Percentiles rank a stretch among this genome's conserved stretches.
These are phyloP conservation scores for Scaptodrosophila lebanonensis DNA, from an alignment of 1,140 invertebrate species.

Conservation along the genomic window DNA sequence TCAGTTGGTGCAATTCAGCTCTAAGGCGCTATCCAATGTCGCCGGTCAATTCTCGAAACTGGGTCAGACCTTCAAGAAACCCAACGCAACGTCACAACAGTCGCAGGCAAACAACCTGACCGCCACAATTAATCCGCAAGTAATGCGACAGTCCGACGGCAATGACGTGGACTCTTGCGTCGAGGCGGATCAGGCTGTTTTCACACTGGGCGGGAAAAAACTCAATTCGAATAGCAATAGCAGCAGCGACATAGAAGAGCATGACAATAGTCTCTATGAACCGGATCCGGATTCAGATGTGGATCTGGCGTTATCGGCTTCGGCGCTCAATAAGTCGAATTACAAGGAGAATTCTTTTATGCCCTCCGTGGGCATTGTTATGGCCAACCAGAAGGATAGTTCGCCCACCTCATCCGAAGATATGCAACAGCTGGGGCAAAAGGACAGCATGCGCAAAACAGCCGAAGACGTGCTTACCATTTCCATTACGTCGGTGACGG, in stretches of 20 bases:
- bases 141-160: conserved; percentile 53
- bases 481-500: conserved; percentile 78
- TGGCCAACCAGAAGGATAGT: conserved; percentile 77
- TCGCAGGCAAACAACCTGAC: conserved; percentile 28
- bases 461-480: conserved; percentile 77
- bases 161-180: conserved; percentile 35
- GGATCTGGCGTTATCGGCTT: conserved; percentile 55
- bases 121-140: conserved; percentile 57
- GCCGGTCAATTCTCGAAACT: conserved; percentile 90
- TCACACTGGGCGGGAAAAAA: conserved; percentile 45
- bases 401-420: conserved; percentile 40
- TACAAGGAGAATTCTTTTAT: conserved; percentile 79
- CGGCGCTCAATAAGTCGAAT: conserved; percentile 47
- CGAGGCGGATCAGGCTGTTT: conserved; percentile 62
- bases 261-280: conserved; percentile 79
- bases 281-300: conserved; percentile 72
- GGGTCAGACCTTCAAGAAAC: conserved; percentile 82
- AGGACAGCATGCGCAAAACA: conserved; percentile 76
- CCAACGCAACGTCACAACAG: conserved; percentile 65
- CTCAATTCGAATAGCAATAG: conserved; percentile 48
- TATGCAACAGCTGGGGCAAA: conserved; percentile 66
- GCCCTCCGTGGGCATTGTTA: conserved; percentile 83
- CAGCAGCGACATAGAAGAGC: conserved; percentile 78
- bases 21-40: conserved; percentile 90
- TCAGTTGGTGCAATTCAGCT: conserved; percentile 81